Evolutionary conservation across 1,140 invertebrate genomes (phyloP).

Genomic region (Drosophila asahinai): DNA sequence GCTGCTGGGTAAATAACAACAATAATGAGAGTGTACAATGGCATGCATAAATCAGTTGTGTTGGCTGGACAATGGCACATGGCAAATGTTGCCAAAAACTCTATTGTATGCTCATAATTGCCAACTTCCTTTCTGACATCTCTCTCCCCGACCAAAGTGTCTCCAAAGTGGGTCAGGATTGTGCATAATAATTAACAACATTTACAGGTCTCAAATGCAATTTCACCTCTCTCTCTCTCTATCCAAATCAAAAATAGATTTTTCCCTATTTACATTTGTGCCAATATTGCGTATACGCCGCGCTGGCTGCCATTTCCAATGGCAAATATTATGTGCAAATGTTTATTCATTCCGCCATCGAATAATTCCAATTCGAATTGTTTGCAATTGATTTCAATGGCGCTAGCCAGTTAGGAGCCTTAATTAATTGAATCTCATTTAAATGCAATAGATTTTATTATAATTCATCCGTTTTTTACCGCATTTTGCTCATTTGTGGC

Average conservation of each 20-base stretch:
- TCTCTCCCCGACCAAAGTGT: not conserved
- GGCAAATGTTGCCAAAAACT: constrained; percentile 50
- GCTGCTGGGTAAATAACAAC: constrained; percentile 26
- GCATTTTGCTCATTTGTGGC: constrained; percentile 49
- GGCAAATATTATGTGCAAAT: constrained; percentile 59
- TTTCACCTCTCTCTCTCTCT: constrained; percentile 10
- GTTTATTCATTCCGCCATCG: constrained; percentile 49
- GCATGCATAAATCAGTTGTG: constrained; percentile 53
- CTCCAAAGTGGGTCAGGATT: constrained; percentile 29
- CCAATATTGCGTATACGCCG: constrained; percentile 56
- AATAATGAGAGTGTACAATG: constrained; percentile 52
- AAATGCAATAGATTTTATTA: constrained; percentile 38
- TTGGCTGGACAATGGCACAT: constrained; percentile 41
- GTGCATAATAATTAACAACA: constrained; percentile 56
- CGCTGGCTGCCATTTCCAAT: constrained; percentile 42
- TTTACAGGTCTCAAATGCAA: constrained; percentile 37
- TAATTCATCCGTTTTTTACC: constrained; percentile 3
- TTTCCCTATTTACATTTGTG: constrained; percentile 29
- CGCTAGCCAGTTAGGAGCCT: constrained; percentile 13
- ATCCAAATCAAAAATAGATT: constrained; percentile 27
- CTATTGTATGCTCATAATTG: constrained; percentile 52
- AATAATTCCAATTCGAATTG: constrained; percentile 30
- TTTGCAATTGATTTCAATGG: constrained; percentile 58
- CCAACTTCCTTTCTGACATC: constrained; percentile 45
- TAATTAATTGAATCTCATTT: constrained; percentile 60